Conservation (phyloP, 2,797 vertebrate genomes). For the Sphaeramia orbicularis region DNA sequence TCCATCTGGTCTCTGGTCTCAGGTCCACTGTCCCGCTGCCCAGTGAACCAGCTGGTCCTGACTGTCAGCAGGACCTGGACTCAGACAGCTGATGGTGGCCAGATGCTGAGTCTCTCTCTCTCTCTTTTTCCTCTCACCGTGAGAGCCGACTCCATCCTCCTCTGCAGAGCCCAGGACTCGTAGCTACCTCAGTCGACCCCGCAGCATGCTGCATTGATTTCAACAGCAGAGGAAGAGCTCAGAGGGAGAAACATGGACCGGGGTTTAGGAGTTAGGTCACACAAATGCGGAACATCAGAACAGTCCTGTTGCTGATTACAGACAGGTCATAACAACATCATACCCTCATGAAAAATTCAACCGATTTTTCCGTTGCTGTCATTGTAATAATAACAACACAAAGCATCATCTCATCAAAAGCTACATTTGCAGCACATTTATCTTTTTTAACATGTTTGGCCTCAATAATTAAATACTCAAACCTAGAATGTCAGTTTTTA, state of each 20-base stretch:
- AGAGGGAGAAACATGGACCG: constrained; percentile 54
- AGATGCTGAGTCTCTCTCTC: constrained; percentile 66
- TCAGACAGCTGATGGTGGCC: constrained; percentile 62
- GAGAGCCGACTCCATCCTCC: constrained; percentile 42
- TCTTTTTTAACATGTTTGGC: not conserved
- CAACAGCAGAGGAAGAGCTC: constrained; percentile 49
- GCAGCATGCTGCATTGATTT: constrained; percentile 58
- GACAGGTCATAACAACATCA: constrained; percentile 32
- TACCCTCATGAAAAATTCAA: not conserved
- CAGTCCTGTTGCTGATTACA: constrained; percentile 22
- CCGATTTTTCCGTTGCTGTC: constrained; percentile 1
- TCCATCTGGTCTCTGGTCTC: constrained; percentile 31
- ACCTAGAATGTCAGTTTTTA: not conserved
- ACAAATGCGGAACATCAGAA: constrained; percentile 38
- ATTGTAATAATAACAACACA: not conserved
- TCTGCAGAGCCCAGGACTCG: constrained; percentile 22
- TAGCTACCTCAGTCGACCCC: constrained; percentile 69
- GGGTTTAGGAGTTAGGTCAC: constrained; percentile 40
- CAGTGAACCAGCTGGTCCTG: constrained; percentile 70
- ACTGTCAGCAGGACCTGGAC: constrained; percentile 60
- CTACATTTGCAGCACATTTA: not conserved
- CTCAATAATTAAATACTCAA: not conserved
- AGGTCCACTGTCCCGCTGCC: constrained; percentile 45
- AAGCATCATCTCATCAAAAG: constrained; percentile 5
- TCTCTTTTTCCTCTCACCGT: too few relatives aligned